Evolutionary conservation across 2,888 invertebrate genomes (phyloP), one percentile per base, ranked within the genome.

Genomic region (Eremobia ochroleuca): DNA sequence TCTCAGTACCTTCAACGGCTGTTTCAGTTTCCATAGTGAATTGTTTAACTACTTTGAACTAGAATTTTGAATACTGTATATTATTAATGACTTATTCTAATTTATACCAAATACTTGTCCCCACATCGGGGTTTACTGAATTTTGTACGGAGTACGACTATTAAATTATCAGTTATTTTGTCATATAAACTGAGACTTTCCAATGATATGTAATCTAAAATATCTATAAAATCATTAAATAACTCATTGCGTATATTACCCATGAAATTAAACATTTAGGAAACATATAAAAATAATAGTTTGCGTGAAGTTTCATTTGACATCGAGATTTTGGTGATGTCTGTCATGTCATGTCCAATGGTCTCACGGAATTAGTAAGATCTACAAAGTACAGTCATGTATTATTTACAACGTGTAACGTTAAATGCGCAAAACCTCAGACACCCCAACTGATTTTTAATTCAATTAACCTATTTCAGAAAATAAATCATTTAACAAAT

Each of bases 151-250:
- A 96, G 86, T 66, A 93, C 90, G 66, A 91, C 73, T 58, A 94
- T 95, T 81, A 96, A 88, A 85, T 95, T 95, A 79, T 92, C 93
- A 15, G 95, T 96, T 83, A 96, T 95, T 92, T 91, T 94, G 81
- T 94, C 94, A 93, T 95, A 95, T 61, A 96, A 88, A 81, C 82
- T 88, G 46, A 93, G 90, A 84, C 94, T 95, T 86, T 90, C 91
- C 18, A 92, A 66, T 13, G 94, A 94, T 88, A 96, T 84, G 40
- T 86, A 89, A 90, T 96, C 95, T 68, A 96, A 91, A 82, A 96
- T 83, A 79, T 91, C 86, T 85, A 95, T 91, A 87, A 95, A 90
- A 82, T 94, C 93, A 76, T 89, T 86, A 87, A 93, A 90, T 79
- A 95, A 87, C 72, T 93, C 92, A 87, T 92, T 88, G 43, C 93